phyloP scores from a whole-genome alignment of 2,113 vertebrate species.

The Melanerpes formicivorus region DNA sequence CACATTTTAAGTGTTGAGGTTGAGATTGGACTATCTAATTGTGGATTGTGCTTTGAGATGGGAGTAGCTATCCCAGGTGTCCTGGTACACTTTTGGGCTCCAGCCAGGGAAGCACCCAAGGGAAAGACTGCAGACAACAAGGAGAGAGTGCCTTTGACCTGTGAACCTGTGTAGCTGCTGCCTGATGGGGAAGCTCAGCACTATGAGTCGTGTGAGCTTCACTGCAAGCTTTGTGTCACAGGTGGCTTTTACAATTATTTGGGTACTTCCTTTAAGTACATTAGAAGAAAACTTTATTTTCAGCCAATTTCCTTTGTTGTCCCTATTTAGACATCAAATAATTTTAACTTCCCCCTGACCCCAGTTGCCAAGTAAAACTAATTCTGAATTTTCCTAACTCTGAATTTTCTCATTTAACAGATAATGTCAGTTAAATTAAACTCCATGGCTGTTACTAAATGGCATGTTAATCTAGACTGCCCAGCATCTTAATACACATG shows the following conservation, averaged over 20 bases:
- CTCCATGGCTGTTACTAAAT: not conserved
- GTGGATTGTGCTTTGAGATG: not conserved
- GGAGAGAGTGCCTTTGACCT: too few relatives aligned
- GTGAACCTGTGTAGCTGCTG: not conserved
- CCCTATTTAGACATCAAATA: not conserved
- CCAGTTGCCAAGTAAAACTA: not conserved
- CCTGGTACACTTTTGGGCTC: not conserved
- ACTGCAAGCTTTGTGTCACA: not conserved
- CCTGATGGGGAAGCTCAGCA: not conserved
- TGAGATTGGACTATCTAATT: not conserved
- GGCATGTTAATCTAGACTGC: not conserved
- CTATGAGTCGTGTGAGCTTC: not conserved
- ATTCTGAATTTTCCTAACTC: not conserved
- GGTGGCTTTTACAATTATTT: not conserved
- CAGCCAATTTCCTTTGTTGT: not conserved
- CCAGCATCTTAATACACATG: too few relatives aligned
- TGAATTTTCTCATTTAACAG: not conserved
- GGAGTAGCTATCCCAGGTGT: fast-evolving
- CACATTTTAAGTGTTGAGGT: not conserved
- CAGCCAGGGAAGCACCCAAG: not conserved
- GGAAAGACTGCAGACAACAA: not conserved
- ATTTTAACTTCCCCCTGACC: not conserved
- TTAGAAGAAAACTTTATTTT: not conserved
- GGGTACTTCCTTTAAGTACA: not conserved
- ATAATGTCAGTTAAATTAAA: not conserved